Evolutionary conservation across 2,797 vertebrate species (phyloP).

Genomic region (Astyanax mexicanus): DNA sequence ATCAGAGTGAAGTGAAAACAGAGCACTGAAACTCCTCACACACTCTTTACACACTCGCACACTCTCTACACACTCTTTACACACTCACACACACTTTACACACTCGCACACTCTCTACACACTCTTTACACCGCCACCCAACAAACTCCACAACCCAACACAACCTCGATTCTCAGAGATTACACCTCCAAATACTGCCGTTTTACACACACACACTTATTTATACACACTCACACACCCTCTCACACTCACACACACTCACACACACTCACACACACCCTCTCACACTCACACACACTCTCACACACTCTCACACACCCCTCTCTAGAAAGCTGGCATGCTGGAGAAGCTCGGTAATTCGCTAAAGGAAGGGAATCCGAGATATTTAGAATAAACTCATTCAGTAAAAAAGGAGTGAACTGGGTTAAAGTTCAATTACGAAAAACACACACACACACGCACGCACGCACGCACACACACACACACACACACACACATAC

Average conservation of each 20-base stretch:
- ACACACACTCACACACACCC: constrained; percentile 25
- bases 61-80: too few species aligned
- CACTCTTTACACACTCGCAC: too few species aligned
- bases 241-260: constrained; percentile 21
- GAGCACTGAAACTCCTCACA: background rate
- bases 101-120: too few species aligned
- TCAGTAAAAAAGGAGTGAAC: background rate
- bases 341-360: background rate
- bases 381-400: background rate
- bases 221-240: constrained; percentile 12
- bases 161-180: too few species aligned
- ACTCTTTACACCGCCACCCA: too few species aligned
- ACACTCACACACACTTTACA: too few species aligned
- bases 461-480: too few species aligned
- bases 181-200: constrained; percentile 7
- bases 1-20: background rate
- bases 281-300: background rate
- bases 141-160: too few species aligned
- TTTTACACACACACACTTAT: constrained; percentile 20
- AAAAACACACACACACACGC: too few species aligned
- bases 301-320: constrained; percentile 30
- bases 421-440: background rate
- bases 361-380: constrained; percentile 1
- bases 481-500: too few species aligned
- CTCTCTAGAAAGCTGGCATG: constrained; percentile 7